phyloP scores from a whole-genome alignment of 2,888 invertebrate genomes.

The Leptura quadrifasciata region DNA sequence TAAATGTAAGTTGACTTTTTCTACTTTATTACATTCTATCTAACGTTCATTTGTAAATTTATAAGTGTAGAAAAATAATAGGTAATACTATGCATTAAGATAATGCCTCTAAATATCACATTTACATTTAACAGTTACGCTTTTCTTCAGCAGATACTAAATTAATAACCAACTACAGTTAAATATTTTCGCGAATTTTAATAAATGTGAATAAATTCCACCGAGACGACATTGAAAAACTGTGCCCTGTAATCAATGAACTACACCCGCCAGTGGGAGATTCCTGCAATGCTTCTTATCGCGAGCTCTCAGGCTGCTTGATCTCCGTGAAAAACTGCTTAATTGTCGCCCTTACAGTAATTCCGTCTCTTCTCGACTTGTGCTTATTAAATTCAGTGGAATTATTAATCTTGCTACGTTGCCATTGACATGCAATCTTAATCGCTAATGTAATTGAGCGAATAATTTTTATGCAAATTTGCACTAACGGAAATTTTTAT shows the following conservation, averaged over 20 bases:
- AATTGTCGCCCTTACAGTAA: conserved; percentile 24
- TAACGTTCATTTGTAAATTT: no score
- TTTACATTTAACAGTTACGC: no score
- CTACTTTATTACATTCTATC: no score
- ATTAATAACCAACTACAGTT: no score
- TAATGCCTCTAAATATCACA: no score
- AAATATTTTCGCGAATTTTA: neutral
- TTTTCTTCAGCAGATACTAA: no score
- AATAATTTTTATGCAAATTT: conserved; percentile 18
- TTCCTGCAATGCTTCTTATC: conserved; percentile 14
- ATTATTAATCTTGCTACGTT: conserved; percentile 23
- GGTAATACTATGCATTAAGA: no score
- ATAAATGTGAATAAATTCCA: conserved; percentile 4
- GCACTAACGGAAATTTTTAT: neutral
- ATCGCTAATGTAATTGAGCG: conserved; percentile 21
- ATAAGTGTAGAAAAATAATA: no score
- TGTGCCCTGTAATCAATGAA: conserved; percentile 5
- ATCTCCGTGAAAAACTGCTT: conserved; percentile 29
- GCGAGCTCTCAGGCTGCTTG: conserved; percentile 30
- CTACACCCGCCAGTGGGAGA: neutral
- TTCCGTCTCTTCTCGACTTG: conserved; percentile 2
- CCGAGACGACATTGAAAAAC: neutral
- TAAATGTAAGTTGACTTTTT: no score
- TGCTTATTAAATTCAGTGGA: conserved; percentile 35
- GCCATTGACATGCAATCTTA: conserved; percentile 20